Evolutionary conservation across 2,888 invertebrate species (phyloP), one percentile per base, ranked within the genome.

Genomic region (Macrophya alboannulata): DNA sequence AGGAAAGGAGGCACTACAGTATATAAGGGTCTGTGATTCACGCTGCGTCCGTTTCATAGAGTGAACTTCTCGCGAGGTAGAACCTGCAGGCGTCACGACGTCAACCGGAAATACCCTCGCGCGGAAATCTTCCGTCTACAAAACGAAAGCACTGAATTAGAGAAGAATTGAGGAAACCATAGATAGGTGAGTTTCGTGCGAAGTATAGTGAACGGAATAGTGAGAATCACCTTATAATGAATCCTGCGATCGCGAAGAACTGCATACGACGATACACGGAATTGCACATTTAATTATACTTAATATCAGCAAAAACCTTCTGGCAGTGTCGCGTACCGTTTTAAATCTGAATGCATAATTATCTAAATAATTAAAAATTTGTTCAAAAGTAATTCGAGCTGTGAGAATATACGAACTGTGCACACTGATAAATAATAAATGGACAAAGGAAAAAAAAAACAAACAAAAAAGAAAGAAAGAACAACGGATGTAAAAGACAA

Each of bases 1-100:
- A 71, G 65, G 83, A 83, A 71, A 48, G 48, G 25, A 31, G 43
- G 4, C 43, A 45, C 31, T 45, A n/a, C 21, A 43, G 92, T 93
- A 93, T 93, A 93, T 92, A 93, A 93, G 91, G 90, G 89, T 92
- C 90, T 89, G 89, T 87, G 89, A 85, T 84, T 89, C 89, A 87
- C 90, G 90, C 89, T 89, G 91, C 91, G 92, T 91, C 93, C 91
- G 93, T 93, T 93, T 92, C 91, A 92, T 91, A 92, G 92, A 92
- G 92, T 91, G 91, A 90, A 90, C 92, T 90, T 89, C 89, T 88
- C 88, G 89, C 87, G 89, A 88, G 89, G 88, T 90, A 88, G 90
- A 90, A 89, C 88, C 88, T 87, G 77, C 65, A 83, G 68, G 83
- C 31, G 45, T 59, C 21, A 68, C 83, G 48, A 65, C 83, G 68